phyloP scores from a whole-genome alignment of 2,113 vertebrate genomes.

The Eulemur macaco region DNA sequence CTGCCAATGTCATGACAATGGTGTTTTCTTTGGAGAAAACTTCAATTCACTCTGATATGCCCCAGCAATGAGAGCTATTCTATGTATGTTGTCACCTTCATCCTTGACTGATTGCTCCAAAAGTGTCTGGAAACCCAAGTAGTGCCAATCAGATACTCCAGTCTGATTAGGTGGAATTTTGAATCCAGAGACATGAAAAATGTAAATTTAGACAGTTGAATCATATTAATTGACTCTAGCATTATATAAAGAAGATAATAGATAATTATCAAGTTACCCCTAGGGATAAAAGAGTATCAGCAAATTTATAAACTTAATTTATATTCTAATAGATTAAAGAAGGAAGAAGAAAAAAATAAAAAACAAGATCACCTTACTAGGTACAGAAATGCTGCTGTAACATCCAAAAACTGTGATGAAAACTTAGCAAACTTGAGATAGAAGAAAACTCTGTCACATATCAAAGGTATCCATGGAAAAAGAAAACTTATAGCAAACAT shows the following conservation, averaged over 20 bases:
- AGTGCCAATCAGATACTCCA: not conserved
- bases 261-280: not conserved
- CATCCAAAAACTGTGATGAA: not conserved
- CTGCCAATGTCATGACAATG: not conserved
- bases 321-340: not conserved
- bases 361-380: not conserved
- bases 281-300: not conserved
- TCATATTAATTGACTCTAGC: not conserved
- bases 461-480: not conserved
- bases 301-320: not conserved
- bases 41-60: not conserved
- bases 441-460: not conserved
- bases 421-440: not conserved
- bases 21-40: not conserved
- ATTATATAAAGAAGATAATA: not conserved
- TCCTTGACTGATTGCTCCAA: not conserved
- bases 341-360: not conserved
- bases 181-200: not conserved
- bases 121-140: not conserved
- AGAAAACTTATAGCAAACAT: not conserved
- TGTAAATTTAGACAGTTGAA: not conserved
- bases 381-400: not conserved
- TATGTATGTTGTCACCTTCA: not conserved
- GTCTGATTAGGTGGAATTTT: not conserved
- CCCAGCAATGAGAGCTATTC: not conserved